Evolutionary conservation across 2,888 invertebrate species (phyloP), one percentile per base, ranked within the genome.

Genomic region (Megastigmus dorsalis): DNA sequence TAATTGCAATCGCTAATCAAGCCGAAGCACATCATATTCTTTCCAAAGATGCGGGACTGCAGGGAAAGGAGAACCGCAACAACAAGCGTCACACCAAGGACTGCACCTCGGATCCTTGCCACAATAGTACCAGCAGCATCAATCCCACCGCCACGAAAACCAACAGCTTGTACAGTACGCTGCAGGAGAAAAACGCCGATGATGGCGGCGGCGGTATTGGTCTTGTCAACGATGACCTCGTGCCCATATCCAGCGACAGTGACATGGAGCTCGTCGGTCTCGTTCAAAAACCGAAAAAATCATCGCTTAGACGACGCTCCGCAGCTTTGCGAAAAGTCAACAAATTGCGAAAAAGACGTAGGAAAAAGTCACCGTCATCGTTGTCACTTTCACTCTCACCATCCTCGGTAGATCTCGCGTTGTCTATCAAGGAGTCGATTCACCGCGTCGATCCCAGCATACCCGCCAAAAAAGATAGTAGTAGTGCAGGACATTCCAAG

Each of bases 241-340:
- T 85, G 52, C 83, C 86, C 15, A 87, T 88, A 45, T 87, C 88
- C 1, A 88, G 87, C 45, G 88, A 87, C 73, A 87, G 84, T 54
- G 88, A 88, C 66, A 84, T 85, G 84, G 87, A 87, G 71, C 79
- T 84, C 6, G 84, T 86, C 33, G 85, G 84, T 41, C 78, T 85
- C 30, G 28, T n/a, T n/a, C n/a, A n/a, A n/a, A n/a, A 66, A 5
- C 38, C 18, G 1, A 66, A 23, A 72, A 72, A n/a, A 72, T 10
- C 45, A 23, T 3, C 62, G 55, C n/a, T n/a, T n/a, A n/a, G n/a
- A n/a, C n/a, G n/a, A 1, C 36, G 54, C 15, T n/a, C n/a, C 33
- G 54, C 26, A 36, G 5, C 18, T 36, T 13, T 50, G 2, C 23
- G 4, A 33, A 36, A 54, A 54, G 7, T n/a, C 43, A 76, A 80